These are phyloP conservation scores for Paratilapia polleni DNA, from an alignment of 2,113 vertebrate genomes.

Conservation along the genomic window DNA sequence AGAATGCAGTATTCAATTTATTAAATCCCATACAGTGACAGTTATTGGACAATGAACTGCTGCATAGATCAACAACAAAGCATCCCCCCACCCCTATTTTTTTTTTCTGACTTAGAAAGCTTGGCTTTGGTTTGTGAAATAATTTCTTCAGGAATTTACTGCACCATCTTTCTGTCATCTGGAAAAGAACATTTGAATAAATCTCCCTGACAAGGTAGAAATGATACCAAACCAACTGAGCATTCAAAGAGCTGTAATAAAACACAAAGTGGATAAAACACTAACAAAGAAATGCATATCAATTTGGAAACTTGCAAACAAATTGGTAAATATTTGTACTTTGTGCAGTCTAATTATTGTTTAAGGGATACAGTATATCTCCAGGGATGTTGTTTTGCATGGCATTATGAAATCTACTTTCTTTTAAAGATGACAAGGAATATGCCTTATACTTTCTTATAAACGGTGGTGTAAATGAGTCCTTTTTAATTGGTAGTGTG, in stretches of 20 bases:
- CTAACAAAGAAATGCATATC: background rate
- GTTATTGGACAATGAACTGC: constrained; percentile 35
- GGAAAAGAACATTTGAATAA: constrained; percentile 35
- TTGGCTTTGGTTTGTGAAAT: constrained; percentile 30
- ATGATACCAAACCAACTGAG: background rate
- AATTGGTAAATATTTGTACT: background rate
- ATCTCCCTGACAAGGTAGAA: constrained; percentile 27
- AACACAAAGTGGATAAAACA: constrained; percentile 6
- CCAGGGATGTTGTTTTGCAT: background rate
- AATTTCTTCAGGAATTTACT: constrained; percentile 44
- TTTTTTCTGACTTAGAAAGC: constrained; percentile 12
- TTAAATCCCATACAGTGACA: constrained; percentile 42
- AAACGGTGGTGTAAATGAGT: background rate
- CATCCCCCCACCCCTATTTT: background rate
- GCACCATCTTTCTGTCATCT: constrained; percentile 47
- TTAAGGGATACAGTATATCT: background rate
- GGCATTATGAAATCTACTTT: background rate
- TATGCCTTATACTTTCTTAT: background rate
- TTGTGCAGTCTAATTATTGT: background rate
- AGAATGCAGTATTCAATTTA: constrained; percentile 30
- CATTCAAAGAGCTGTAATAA: background rate
- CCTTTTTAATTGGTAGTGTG: background rate
- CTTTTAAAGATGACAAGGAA: background rate
- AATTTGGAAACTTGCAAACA: background rate
- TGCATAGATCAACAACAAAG: constrained; percentile 21